Base-by-base conservation (phyloP, 1,140 invertebrate species). In the Ceratoteleas bidentatus region DNA sequence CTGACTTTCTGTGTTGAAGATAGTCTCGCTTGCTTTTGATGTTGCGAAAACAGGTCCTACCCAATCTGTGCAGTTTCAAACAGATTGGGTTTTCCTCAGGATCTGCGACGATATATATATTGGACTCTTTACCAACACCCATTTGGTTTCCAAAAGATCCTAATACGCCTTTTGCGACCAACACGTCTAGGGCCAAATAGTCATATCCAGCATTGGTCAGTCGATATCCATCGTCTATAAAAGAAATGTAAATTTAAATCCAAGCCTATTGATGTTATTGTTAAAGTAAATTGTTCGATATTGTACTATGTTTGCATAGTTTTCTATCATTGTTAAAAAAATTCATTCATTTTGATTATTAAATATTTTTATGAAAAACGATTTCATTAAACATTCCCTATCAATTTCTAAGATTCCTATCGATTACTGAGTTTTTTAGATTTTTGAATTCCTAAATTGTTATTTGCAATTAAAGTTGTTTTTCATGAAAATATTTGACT, bases 11-110 rank as follows among this genome's bases (percentile, higher is more conserved):
- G 81, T 98, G 95, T 70, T 97, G 95, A 88, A 99, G 97, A 92
- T 99, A 99, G 91, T 99, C 99, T 40, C 99, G 92, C 91, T 99
- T 99, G 84, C 96, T 96, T 89, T 98, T 98, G 0, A 99, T 92
- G 87, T 98, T 99, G n/a, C 98, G 93, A 86, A 99, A 99, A 83
- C 98, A 99, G 9, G 96, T 99, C 64, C 98, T 93, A 0, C 98
- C 98, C 34, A 99, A 91, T 86, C 98, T 95, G 90, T 99, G 98
- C 43, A 99, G 92, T 91, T 99, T 99, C 43, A 99, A 92, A 86
- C 95, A 98, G 6, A 96, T 90, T 54, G 94, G 92, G 64, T 94
- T 93, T 0, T 93, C 94, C 61, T 97, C 94, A 81, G 95, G 94
- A 92, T 97, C 93, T 33, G 94, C 95, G 11, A 98, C 96, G 53